phyloP scores from a whole-genome alignment of 2,888 invertebrate species.

The Chironomus riparius region DNA sequence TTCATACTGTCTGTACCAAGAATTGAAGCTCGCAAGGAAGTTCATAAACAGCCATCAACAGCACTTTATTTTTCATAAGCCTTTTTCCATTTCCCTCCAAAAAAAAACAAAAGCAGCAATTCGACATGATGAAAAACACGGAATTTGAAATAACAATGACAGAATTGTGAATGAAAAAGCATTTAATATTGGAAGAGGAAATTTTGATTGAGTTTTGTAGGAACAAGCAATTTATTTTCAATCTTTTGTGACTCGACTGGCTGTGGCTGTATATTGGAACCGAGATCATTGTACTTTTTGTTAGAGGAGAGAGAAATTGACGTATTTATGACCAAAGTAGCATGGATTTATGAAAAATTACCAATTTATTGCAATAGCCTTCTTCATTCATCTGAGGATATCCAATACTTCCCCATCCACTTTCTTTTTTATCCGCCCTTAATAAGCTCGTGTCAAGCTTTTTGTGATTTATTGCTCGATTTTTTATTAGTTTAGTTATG shows the following conservation, averaged over 20 bases:
- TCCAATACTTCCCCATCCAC: not conserved
- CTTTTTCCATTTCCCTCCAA: not conserved
- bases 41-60: too few relatives aligned
- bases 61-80: not conserved
- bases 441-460: slow-evolving; percentile 25
- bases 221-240: too few relatives aligned
- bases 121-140: not conserved
- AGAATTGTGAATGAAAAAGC: too few relatives aligned
- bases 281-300: too few relatives aligned
- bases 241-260: too few relatives aligned
- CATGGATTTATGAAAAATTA: slow-evolving; percentile 22
- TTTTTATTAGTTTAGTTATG: not conserved
- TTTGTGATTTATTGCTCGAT: slow-evolving; percentile 19
- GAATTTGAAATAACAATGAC: too few relatives aligned
- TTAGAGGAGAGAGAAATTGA: not conserved
- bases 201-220: too few relatives aligned
- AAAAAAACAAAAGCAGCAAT: not conserved
- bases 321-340: not conserved
- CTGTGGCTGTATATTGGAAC: too few relatives aligned
- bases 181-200: too few relatives aligned
- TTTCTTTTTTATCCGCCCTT: not conserved
- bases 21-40: too few relatives aligned
- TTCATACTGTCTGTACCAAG: too few relatives aligned
- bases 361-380: slow-evolving; percentile 9
- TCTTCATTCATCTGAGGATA: not conserved